Evolutionary conservation across 1,140 invertebrate genomes (phyloP).

Genomic region (Calliopsis andreniformis): DNA sequence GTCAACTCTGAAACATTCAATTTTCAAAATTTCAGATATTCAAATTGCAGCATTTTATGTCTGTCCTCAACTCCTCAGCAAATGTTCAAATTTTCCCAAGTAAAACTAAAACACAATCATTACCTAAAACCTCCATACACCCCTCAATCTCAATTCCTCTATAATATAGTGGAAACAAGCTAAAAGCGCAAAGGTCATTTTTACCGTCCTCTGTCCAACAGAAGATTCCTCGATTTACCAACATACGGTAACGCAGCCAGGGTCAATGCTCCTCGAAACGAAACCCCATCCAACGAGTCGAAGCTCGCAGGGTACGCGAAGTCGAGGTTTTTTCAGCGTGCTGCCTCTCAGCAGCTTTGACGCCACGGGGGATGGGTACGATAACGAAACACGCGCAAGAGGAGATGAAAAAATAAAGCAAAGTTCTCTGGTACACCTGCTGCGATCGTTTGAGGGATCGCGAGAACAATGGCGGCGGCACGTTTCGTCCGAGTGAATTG

Average conservation of each 20-base stretch:
- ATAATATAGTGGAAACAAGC: too few species aligned
- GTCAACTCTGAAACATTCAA: too few species aligned
- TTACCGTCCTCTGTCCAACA: background rate
- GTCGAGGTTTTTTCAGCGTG: slow-evolving; percentile 7
- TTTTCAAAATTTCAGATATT: too few species aligned
- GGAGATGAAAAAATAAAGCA: background rate
- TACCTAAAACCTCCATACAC: too few species aligned
- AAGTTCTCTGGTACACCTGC: slow-evolving; percentile 23
- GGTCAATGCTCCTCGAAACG: background rate
- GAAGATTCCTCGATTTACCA: slow-evolving; percentile 4
- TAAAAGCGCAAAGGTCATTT: too few species aligned
- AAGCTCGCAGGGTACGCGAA: background rate
- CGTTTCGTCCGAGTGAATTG: slow-evolving; percentile 1
- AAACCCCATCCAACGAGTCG: slow-evolving; percentile 13
- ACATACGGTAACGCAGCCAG: background rate
- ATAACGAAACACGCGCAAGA: background rate
- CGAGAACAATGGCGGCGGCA: background rate
- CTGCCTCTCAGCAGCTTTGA: background rate
- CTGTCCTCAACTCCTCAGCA: too few species aligned
- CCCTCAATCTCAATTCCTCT: too few species aligned
- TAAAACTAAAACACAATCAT: too few species aligned
- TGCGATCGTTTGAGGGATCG: background rate
- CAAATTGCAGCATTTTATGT: too few species aligned
- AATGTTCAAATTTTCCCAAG: too few species aligned
- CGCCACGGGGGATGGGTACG: background rate